A percentile compares a stretch with the other conserved stretches of the same genome.
These are phyloP conservation scores for Kuschelorhynchus macadamiae DNA, from an alignment of 2,888 invertebrate genomes.

Conservation along the genomic window DNA sequence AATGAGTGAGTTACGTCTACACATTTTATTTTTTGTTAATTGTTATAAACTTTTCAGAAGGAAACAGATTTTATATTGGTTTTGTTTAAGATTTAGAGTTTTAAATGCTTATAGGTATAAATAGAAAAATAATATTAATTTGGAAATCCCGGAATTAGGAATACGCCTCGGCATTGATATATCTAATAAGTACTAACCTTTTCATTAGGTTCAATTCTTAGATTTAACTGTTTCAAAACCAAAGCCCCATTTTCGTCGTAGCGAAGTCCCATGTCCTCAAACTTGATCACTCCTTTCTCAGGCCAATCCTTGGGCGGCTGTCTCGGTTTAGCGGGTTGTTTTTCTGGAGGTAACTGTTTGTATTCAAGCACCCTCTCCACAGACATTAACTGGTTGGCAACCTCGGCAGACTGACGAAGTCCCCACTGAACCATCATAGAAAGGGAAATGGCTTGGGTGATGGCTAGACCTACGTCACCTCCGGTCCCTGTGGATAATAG, in stretches of 20 bases:
- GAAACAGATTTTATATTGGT: no score
- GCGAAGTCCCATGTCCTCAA: slow-evolving; percentile 76
- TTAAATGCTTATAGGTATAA: no score
- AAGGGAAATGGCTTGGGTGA: slow-evolving; percentile 75
- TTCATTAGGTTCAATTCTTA: slow-evolving; percentile 78
- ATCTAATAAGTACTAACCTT: slow-evolving; percentile 70
- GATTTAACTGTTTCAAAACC: slow-evolving; percentile 81
- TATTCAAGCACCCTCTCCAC: slow-evolving; percentile 91
- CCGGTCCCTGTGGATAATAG: no score
- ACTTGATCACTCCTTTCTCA: slow-evolving; percentile 74
- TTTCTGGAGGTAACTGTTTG: slow-evolving; percentile 76
- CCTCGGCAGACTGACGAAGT: slow-evolving; percentile 87
- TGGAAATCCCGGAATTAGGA: no score
- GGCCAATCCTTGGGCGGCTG: slow-evolving; percentile 76
- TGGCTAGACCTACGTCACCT: slow-evolving; percentile 71
- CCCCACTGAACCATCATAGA: slow-evolving; percentile 82
- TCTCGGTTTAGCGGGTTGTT: slow-evolving; percentile 69
- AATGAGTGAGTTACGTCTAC: no score
- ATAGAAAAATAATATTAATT: no score
- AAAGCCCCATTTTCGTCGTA: slow-evolving; percentile 76
- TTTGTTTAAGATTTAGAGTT: no score
- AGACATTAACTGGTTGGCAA: slow-evolving; percentile 82
- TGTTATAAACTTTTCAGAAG: no score
- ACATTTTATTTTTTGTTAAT: no score
- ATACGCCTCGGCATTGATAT: no score